Evolutionary conservation across 2,113 vertebrate species (phyloP), one percentile per base, ranked within the genome.

Genomic region (Pachyramphus minor): DNA sequence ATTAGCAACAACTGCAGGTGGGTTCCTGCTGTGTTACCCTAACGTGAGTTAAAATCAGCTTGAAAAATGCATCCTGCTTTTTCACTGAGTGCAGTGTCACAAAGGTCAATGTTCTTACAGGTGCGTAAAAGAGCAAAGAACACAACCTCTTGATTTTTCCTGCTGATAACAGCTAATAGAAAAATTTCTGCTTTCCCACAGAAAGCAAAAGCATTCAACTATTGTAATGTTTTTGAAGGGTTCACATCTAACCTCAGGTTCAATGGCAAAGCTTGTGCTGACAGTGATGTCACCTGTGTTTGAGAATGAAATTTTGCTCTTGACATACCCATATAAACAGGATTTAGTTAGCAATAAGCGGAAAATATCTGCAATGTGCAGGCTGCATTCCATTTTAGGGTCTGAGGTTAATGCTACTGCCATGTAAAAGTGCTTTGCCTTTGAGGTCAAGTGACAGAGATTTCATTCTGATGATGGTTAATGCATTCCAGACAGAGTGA

Each of bases 241-340:
- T 25, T 90, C 59, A 63, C 5, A 47, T 52, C 24, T 60, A 27
- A 84, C 27, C 23, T 75, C n/a, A 78, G 6, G 28, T 74, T 39
- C 27, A 56, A 4, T 12, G 24, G 11, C 23, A 67, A 52, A 68
- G 11, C 22, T 84, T 86, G 71, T 59, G 30, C 30, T 84, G 52
- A 41, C 10, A 47, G 0, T 63, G 23, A 44, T 44, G 23, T 59
- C 0, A 0, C 14, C 17, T 55, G 5, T 50, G 12, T 44, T 84
- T 64, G 47, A 2, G 4, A 85, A 73, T 39, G 3, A 68, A 74
- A 82, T 91, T 83, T 89, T 52, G 10, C 20, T 73, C 19, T 79
- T 69, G 30, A 8, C 41, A 35, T 25, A 30, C 18, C 58, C n/a
- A 59, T 12, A 58, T 44, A 58, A 76, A 18, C 4, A 66, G 14